Evolutionary conservation across 2,888 invertebrate genomes (phyloP).

Genomic region (Drosophila merina): DNA sequence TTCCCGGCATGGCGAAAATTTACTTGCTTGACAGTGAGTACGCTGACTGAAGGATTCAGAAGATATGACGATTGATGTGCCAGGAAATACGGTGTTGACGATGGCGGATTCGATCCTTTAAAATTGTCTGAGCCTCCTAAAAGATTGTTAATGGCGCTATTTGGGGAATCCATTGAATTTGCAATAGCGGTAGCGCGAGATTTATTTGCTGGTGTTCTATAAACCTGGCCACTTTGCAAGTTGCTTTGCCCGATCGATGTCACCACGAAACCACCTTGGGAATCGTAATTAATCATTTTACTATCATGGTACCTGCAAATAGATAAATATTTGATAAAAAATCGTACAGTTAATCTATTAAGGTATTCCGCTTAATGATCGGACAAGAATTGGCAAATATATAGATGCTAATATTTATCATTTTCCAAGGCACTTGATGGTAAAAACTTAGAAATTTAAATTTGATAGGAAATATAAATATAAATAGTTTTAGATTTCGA

Average conservation of each 20-base stretch:
- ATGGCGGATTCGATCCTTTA: conserved; percentile 41
- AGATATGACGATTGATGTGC: conserved; percentile 77
- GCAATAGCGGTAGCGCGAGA: conserved; percentile 15
- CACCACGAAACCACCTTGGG: conserved; percentile 86
- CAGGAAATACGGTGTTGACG: conserved; percentile 46
- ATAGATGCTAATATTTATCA: too few relatives aligned
- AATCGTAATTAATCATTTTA: conserved; percentile 93
- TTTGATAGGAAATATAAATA: too few relatives aligned
- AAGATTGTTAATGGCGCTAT: conserved; percentile 84
- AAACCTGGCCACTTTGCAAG: conserved; percentile 52
- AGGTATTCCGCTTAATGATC: background rate
- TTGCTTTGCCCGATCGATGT: conserved; percentile 71
- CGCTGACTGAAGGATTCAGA: conserved; percentile 84
- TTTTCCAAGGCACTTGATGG: too few relatives aligned
- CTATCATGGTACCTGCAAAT: conserved; percentile 90
- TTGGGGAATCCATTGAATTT: conserved; percentile 33
- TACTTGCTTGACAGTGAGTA: conserved; percentile 88
- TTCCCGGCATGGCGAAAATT: conserved; percentile 89
- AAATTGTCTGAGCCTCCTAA: conserved; percentile 22
- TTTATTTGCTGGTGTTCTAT: conserved; percentile 45
- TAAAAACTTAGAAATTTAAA: too few relatives aligned
- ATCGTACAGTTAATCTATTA: background rate
- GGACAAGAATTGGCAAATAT: background rate
- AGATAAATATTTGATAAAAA: background rate
- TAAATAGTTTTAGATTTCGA: too few relatives aligned